Evolutionary conservation across 2,797 vertebrate genomes (phyloP), one percentile per base, ranked within the genome.

Genomic region (Propithecus deckenii): DNA sequence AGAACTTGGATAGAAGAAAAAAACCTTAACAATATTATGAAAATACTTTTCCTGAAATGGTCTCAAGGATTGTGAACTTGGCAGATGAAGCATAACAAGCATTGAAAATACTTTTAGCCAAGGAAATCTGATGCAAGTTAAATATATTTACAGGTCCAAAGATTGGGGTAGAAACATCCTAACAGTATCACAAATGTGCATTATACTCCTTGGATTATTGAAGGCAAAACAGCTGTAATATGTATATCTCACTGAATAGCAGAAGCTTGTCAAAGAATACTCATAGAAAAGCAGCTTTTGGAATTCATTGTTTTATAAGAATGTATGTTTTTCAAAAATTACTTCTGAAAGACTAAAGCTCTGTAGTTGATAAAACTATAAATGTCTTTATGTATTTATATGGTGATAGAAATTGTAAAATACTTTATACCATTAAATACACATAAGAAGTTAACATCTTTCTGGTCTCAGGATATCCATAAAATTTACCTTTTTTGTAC

Each of bases 331-430:
- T 97, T 91, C 95, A 98, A 90, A 97, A 97, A 95, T 96, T 86
- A 85, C 78, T 97, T 97, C 90, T 90, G 65, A 96, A 98, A 97
- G 97, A 95, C 95, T 92, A 97, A 97, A 97, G 88, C 17, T 96
- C 84, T 86, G 63, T 74, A 95, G 96, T 46, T 50, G 69, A 95
- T 95, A 98, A 96, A 98, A 76, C 32, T 80, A 97, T 97, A 97
- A 98, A 89, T 50, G 88, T 87, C 86, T 94, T 76, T 41, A 80
- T 5, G 38, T 96, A 94, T 97, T 96, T 96, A 86, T 96, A 74
- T 7, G 38, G 75, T 79, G 84, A 87, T 1, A 97, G 86, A 97
- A 97, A 94, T 55, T 67, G 32, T 63, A 86, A 94, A 84, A 91
- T 55, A 52, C 50, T 94, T 97, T 97, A 52, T 52, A 95, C 67